Evolutionary conservation across 2,113 vertebrate species (phyloP).

Genomic region (Chascanopsetta lugubris): DNA sequence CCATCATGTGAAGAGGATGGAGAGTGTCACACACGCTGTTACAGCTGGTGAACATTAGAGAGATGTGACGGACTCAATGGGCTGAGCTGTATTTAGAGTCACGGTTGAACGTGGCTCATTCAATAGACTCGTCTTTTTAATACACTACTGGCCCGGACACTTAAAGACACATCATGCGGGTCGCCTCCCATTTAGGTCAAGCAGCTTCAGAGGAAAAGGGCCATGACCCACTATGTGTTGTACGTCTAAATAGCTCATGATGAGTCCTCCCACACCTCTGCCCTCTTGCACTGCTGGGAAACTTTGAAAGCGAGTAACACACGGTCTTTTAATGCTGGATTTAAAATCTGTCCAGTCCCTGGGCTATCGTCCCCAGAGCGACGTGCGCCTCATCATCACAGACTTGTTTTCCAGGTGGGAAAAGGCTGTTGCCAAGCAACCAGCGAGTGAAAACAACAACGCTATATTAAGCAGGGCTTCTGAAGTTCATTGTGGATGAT

Average conservation of each 20-base stretch:
- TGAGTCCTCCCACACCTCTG: conserved; percentile 25
- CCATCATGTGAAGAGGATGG: conserved; percentile 1
- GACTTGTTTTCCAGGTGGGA: conserved; percentile 39
- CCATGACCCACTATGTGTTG: conserved; percentile 19
- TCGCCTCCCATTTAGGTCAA: conserved; percentile 69
- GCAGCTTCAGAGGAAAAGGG: conserved; percentile 22
- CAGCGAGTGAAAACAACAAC: conserved; percentile 25
- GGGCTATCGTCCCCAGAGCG: conserved; percentile 27
- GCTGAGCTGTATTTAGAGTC: conserved; percentile 29
- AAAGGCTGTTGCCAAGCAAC: conserved; percentile 56
- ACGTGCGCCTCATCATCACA: neutral
- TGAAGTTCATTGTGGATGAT: conserved; percentile 29
- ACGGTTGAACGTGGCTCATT: conserved; percentile 38
- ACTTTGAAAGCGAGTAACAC: conserved; percentile 3
- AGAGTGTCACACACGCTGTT: conserved; percentile 5
- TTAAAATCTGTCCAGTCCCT: conserved; percentile 27
- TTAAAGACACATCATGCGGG: conserved; percentile 65
- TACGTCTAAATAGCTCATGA: conserved; percentile 24
- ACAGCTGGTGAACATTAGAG: conserved; percentile 19
- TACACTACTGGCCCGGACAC: conserved; percentile 46
- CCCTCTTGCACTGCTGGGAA: neutral
- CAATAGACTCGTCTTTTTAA: conserved; percentile 34
- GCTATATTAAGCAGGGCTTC: conserved; percentile 20
- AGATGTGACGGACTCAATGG: conserved; percentile 11
- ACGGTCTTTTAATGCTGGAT: conserved; percentile 5